These are phyloP conservation scores for Corythaixoides concolor DNA, from an alignment of 2,113 vertebrate genomes.

Conservation along the genomic window DNA sequence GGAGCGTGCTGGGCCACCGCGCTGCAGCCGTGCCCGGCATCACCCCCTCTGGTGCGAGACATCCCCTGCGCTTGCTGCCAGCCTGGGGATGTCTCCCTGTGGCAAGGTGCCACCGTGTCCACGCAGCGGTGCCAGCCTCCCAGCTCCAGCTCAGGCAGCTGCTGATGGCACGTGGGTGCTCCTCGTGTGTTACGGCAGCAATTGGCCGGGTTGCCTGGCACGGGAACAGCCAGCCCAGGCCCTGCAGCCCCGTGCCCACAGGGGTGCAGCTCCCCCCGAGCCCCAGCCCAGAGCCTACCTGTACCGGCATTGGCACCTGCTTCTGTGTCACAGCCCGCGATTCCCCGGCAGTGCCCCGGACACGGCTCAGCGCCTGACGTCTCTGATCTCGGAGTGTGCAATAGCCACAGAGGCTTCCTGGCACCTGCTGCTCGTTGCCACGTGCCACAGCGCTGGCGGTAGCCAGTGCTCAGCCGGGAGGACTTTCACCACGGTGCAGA, in stretches of 20 bases:
- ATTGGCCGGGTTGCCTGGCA: neutral
- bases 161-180: neutral
- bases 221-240: neutral
- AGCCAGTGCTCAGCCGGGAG: neutral
- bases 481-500: neutral
- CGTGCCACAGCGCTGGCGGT: accelerated
- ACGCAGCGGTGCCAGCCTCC: neutral
- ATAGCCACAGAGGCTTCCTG: neutral
- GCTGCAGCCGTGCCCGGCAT: neutral
- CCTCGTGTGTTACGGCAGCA: neutral
- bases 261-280: neutral
- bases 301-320: neutral
- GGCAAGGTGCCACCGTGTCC: neutral
- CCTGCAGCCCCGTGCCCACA: neutral
- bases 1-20: neutral
- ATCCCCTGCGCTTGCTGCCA: accelerated
- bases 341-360: neutral
- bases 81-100: accelerated
- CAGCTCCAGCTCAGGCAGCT: neutral
- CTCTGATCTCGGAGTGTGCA: neutral
- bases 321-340: accelerated
- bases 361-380: neutral
- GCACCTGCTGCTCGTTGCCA: accelerated
- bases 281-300: neutral
- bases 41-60: accelerated